Evolutionary conservation across 64 coral and sea anemone genomes (phyloP), one percentile per base, ranked within the genome.

Genomic region (Pocillopora verrucosa): DNA sequence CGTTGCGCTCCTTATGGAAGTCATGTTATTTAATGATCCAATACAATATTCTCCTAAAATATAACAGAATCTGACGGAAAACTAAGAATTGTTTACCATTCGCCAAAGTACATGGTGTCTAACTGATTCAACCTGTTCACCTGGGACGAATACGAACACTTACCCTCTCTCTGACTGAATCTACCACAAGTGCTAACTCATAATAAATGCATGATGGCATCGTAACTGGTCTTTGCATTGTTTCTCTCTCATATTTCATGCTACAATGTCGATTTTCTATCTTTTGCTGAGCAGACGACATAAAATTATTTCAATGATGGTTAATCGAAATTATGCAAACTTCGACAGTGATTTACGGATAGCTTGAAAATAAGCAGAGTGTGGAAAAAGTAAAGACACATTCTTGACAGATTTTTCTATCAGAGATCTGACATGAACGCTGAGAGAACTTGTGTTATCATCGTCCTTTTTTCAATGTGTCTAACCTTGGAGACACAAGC

Each of bases 151-250:
- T 72, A 24, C 64, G n/a, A 10, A 51, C 13, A 51, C 41, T 24
- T 22, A 61, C 12, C 63, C 20, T 10, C 5, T n/a, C 19, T 19
- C 9, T 19, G 65, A 22, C 65, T 69, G 35, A 84, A 70, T 72
- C 35, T 62, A 41, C 38, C 63, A 84, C 81, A 84, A 70, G 81
- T 84, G 63, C 56, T 36, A 84, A 19, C 15, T 72, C 64, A 84
- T 84, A 70, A 84, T 70, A 65, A n/a, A 84, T 84, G 63, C 36
- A 84, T 84, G 81, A 84, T 45, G 64, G 45, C 36, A 69, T n/a
- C 65, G 20, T n/a, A n/a, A 25, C 36, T 65, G 45, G 63, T n/a
- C 81, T 67, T 72, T 41, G 37, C 63, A 0, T 84, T 34, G 17
- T 3, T 81, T 61, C 5, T 61, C 59, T 64, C 34, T 24, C 30